A percentile compares a stretch with the other conserved stretches of the same genome.
phyloP scores from a whole-genome alignment of 2,113 vertebrate species.

The Brachyhypopomus gauderio region DNA sequence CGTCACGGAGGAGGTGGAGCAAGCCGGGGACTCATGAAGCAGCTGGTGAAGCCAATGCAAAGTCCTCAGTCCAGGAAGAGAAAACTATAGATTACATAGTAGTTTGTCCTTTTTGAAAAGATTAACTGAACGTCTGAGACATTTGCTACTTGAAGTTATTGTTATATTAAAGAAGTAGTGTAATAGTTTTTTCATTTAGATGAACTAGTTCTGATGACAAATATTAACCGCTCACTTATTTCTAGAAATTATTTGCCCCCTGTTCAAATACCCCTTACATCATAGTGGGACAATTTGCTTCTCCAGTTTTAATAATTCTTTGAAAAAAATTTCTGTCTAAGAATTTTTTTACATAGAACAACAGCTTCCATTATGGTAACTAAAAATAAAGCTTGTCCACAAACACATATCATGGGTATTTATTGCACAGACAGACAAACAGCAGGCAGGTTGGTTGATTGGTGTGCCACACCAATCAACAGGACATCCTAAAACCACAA shows the following conservation, averaged over 20 bases:
- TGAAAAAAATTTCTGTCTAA: neutral
- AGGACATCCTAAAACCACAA: no score
- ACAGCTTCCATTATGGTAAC: neutral
- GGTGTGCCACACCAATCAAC: no score
- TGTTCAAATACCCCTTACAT: neutral
- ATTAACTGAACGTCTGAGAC: neutral
- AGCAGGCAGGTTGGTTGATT: no score
- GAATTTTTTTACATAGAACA: neutral
- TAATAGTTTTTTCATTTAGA: neutral
- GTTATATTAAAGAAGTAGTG: neutral
- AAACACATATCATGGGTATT: neutral
- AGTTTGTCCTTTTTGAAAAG: neutral
- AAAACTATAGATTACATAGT: conserved; percentile 5
- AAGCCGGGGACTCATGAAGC: neutral
- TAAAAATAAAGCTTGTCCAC: neutral
- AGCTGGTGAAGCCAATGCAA: neutral
- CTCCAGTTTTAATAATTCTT: no score
- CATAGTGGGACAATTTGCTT: neutral
- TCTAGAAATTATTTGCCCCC: neutral
- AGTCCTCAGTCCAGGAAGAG: neutral
- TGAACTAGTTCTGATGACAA: no score
- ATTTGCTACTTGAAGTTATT: neutral
- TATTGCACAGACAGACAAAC: no score
- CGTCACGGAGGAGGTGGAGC: neutral
- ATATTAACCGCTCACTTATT: neutral